A percentile compares a stretch with the other conserved stretches of the same genome.
Conservation (phyloP, 2,888 invertebrate species). For the Ophion ventricosus region DNA sequence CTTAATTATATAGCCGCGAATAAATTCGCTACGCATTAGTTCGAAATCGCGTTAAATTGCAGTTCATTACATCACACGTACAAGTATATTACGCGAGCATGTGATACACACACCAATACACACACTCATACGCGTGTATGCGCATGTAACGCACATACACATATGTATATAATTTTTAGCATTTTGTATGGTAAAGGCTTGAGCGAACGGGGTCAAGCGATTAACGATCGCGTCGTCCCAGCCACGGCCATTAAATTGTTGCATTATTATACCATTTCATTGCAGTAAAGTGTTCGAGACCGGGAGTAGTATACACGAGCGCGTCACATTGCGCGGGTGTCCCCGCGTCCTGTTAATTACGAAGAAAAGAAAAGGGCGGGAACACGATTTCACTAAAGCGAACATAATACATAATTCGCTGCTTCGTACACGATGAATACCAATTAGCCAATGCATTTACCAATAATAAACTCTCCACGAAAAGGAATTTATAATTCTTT, state of each 20-base stretch:
- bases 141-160: not conserved
- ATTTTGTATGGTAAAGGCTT: constrained; percentile 40
- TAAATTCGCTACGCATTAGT: constrained; percentile 60
- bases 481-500: not conserved
- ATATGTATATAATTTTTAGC: constrained; percentile 24
- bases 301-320: constrained; percentile 38
- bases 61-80: constrained; percentile 44
- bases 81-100: constrained; percentile 10
- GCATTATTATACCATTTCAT: constrained; percentile 62
- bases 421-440: constrained; percentile 28
- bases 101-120: not conserved
- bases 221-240: constrained; percentile 55
- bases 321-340: constrained; percentile 46
- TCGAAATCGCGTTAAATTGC: constrained; percentile 63
- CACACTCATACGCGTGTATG: not conserved
- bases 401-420: constrained; percentile 55
- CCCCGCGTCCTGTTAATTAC: constrained; percentile 41
- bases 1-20: constrained; percentile 55
- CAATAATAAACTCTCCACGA: not conserved
- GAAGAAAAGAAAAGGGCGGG: constrained; percentile 19
- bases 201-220: constrained; percentile 63
- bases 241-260: constrained; percentile 60
- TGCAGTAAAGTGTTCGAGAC: constrained; percentile 44
- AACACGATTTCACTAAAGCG: constrained; percentile 52
- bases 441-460: not conserved